Percentiles rank a stretch among this genome's conserved stretches.
Evolutionary conservation across 2,797 vertebrate genomes (phyloP).

Genomic region (Coranthus polyacanthus): DNA sequence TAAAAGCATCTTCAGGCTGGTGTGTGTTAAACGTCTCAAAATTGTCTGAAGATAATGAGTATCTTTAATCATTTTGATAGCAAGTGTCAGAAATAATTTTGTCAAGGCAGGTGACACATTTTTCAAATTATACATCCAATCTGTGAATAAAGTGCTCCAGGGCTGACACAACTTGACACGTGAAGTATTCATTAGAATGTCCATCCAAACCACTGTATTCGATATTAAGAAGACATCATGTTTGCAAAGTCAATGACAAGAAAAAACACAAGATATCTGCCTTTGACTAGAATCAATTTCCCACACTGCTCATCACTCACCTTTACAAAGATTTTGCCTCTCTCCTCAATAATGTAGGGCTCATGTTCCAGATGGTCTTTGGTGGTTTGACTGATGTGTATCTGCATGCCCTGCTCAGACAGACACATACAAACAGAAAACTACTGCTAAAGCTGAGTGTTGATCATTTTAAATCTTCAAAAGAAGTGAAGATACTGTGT

Average conservation of each 20-base stretch:
- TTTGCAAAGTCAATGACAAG: no score
- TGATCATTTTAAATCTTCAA: no score
- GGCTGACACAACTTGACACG: not conserved
- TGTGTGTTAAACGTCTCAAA: no score
- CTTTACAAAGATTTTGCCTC: slow-evolving; percentile 86
- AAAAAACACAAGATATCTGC: no score
- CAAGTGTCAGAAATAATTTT: not conserved
- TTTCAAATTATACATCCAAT: slow-evolving; percentile 1
- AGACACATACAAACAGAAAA: slow-evolving; percentile 44
- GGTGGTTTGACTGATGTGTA: slow-evolving; percentile 86
- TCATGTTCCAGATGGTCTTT: slow-evolving; percentile 87
- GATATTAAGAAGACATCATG: no score
- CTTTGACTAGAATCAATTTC: not conserved
- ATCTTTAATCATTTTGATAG: not conserved
- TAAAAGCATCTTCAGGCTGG: no score
- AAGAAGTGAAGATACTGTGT: no score
- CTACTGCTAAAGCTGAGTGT: slow-evolving; percentile 21
- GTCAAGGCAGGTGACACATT: not conserved
- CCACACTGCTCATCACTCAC: slow-evolving; percentile 40
- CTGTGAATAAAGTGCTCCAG: not conserved
- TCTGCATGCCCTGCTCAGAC: slow-evolving; percentile 84
- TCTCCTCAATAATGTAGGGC: slow-evolving; percentile 84
- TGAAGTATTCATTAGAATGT: slow-evolving; percentile 7
- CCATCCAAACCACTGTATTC: slow-evolving; percentile 1
- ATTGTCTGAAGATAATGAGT: not conserved